Percentiles rank a stretch among this genome's conserved stretches.
Evolutionary conservation across 2,888 invertebrate genomes (phyloP).

Genomic region (Smittia aterrima): DNA sequence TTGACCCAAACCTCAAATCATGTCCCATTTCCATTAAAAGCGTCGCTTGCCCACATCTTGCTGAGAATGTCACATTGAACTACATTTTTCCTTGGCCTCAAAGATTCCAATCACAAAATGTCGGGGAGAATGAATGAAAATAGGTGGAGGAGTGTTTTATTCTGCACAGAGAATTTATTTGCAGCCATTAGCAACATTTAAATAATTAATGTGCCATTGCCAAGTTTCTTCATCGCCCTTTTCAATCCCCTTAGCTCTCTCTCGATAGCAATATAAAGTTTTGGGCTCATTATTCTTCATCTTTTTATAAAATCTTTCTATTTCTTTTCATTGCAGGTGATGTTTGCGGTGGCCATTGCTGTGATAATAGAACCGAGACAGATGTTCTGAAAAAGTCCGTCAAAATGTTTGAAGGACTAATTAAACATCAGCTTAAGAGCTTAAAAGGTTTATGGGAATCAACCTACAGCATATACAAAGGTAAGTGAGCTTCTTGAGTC

Average conservation of each 20-base stretch:
- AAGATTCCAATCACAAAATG: neutral
- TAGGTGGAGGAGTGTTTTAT: neutral
- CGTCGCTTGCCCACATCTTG: neutral
- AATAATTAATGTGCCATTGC: slow-evolving; percentile 18
- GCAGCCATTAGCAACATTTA: slow-evolving; percentile 15
- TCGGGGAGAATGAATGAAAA: neutral
- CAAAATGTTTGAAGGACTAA: slow-evolving; percentile 63
- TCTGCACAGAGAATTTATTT: slow-evolving; percentile 13
- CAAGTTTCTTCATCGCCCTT: neutral
- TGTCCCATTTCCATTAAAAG: neutral
- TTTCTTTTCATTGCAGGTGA: slow-evolving; percentile 49
- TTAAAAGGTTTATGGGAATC: slow-evolving; percentile 72
- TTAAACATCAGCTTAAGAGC: slow-evolving; percentile 69
- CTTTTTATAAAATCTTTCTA: neutral
- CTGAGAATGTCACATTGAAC: neutral
- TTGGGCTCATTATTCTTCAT: neutral
- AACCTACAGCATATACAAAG: slow-evolving; percentile 71
- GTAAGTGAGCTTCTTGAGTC: slow-evolving; percentile 58
- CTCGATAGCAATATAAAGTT: neutral
- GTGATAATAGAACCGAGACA: slow-evolving; percentile 51
- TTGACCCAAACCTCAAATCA: neutral
- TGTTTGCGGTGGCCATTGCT: slow-evolving; percentile 52
- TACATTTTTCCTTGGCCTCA: slow-evolving; percentile 2
- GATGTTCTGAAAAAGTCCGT: slow-evolving; percentile 51
- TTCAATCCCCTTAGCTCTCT: neutral